phyloP scores from a whole-genome alignment of 92 coral and sea anemone species.

The Nematostella vectensis region DNA sequence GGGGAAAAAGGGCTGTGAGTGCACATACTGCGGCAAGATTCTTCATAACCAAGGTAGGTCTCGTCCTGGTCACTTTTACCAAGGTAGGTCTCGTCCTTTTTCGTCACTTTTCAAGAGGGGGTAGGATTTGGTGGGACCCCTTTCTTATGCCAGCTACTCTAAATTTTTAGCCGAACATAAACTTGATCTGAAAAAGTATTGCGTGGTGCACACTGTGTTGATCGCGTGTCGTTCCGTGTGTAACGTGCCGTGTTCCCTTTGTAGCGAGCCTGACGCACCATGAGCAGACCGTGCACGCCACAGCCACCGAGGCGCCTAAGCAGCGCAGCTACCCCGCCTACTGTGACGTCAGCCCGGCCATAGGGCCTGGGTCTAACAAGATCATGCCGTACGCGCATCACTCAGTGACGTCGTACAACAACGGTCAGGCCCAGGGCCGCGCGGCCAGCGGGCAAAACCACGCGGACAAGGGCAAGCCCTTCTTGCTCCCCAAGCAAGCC shows the following conservation, averaged over 20 bases:
- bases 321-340: conserved; percentile 98
- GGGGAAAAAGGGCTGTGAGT: conserved; percentile 98
- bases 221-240: too few relatives aligned
- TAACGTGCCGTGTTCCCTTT: too few relatives aligned
- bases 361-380: conserved; percentile 95
- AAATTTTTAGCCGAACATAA: too few relatives aligned
- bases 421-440: conserved; percentile 57
- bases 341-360: conserved; percentile 94
- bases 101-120: too few relatives aligned
- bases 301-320: conserved; percentile 72
- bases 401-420: conserved; percentile 94
- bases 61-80: not conserved
- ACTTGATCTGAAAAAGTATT: too few relatives aligned
- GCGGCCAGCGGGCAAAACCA: conserved; percentile 37
- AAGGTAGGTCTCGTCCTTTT: too few relatives aligned
- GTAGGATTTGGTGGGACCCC: too few relatives aligned
- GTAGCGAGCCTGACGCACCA: conserved; percentile 95
- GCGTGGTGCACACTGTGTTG: too few relatives aligned
- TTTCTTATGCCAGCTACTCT: too few relatives aligned
- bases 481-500: conserved; percentile 51
- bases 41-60: conserved; percentile 87
- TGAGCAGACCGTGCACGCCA: conserved; percentile 86
- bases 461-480: conserved; percentile 48
- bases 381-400: conserved; percentile 98
- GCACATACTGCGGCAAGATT: conserved; percentile 92